Evolutionary conservation across 2,888 invertebrate species (phyloP), one percentile per base, ranked within the genome.

Genomic region (Stratiomys singularior): DNA sequence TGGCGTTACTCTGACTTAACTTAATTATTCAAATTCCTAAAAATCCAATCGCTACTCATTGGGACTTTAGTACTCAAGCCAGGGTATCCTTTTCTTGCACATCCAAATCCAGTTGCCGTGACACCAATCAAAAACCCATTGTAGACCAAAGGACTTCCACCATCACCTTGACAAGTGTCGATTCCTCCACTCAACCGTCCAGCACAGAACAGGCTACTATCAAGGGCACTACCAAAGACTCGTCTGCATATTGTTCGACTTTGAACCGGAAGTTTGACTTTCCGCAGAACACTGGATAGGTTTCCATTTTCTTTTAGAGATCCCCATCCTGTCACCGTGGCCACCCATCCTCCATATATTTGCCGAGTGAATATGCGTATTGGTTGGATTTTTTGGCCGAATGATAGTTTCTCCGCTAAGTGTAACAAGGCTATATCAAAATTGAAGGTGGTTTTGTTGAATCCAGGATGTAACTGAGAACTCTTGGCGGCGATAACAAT

Each of bases 351-450:
- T 18, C 23, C 46, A 1, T 7, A 18, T 21, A 67, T 13, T 30
- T 11, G 37, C 21, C 21, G 44, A 44, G 37, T n/a, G 44, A 63
- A 18, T 13, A 77, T 46, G 2, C 9, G 27, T 15, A 90, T 85
- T 0, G 86, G 83, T 18, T 84, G 83, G 0, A 88, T 85, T 0
- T 80, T 83, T 0, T 60, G 23, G 5, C 23, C 21, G 7, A 23
- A 85, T 82, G 72, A 80, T 85, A 76, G 86, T 88, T 13, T 81
- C 79, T 58, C 90, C 82, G 0, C 88, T 86, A 87, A 78, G n/a
- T 82, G 81, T 25, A 87, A 82, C 1, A 87, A 78, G 0, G 86
- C 84, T 81, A 87, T 82, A 76, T 87, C 86, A 44, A 82, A 86
- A 60, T 86, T 86, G n/a, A n/a, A n/a, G n/a, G n/a, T n/a, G n/a